Evolutionary conservation across 1,140 invertebrate species (phyloP), one percentile per base, ranked within the genome.

Genomic region (Hesperophylax magnus): DNA sequence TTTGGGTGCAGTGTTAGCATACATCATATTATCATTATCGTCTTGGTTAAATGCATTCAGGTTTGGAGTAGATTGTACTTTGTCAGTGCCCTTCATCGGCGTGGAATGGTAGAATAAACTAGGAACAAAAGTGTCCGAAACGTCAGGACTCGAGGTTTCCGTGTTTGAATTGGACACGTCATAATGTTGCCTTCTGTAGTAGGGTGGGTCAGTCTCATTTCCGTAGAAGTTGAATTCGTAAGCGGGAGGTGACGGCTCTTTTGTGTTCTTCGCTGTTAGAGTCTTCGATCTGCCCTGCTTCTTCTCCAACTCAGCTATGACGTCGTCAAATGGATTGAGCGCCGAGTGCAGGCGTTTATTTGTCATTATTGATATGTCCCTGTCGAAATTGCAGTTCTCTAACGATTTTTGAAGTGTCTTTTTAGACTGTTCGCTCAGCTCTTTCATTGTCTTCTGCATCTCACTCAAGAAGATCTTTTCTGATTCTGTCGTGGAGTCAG

Each of bases 41-140:
- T 85, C 75, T 34, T 81, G 18, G 60, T 89, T 89, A 63, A 87
- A 89, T 6, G 89, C 89, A 56, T 91, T 90, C 18, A 94, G 84
- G 86, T 94, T 93, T 0, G 93, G 93, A 17, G 93, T 94, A 76
- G 93, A 93, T 34, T 90, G 89, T 0, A 93, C 92, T 56, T 91
- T 86, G 53, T 88, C 90, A 71, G 89, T 88, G 0, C 87, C 86
- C 17, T 90, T 87, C 27, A 85, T 80, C 81, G 87, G 76, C 82
- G 86, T 82, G 85, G 91, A 84, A 85, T 91, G 78, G 87, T 88
- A 11, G 87, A 83, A 83, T 56, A 79, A 39, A 15, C 72, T 65
- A 18, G 7, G 56, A 7, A 14, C 18, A 56, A 83, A 83, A 22
- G 60, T 47, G 5, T 83, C 82, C 3, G 82, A 83, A 11, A 81